Conservation (phyloP, 35 echinoderm and acorn worm genomes). For the Patiria miniata region DNA sequence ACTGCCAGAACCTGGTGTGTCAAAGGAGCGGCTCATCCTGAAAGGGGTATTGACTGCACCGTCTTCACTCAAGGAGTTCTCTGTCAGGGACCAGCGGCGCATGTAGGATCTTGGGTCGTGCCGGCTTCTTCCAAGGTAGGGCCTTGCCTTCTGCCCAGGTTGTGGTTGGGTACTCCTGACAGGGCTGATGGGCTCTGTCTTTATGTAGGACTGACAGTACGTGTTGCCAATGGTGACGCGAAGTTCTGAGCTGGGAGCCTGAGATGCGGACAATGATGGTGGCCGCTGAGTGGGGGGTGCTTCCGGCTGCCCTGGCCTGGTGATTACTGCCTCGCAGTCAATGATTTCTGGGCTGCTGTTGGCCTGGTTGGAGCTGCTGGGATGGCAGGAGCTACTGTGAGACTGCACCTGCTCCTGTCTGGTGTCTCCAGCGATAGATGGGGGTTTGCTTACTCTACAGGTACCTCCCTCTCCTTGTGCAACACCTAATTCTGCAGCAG, state of each 20-base stretch:
- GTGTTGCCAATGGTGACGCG: slow-evolving; percentile 37
- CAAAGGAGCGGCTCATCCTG: slow-evolving; percentile 2
- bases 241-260: slow-evolving; percentile 11
- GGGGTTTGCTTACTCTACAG: neutral
- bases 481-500: slow-evolving; percentile 44
- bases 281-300: neutral
- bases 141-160: neutral
- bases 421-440: slow-evolving; percentile 35
- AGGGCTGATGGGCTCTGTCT: slow-evolving; percentile 85
- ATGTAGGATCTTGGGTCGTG: slow-evolving; percentile 14
- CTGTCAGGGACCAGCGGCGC: slow-evolving; percentile 11
- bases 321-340: slow-evolving; percentile 8
- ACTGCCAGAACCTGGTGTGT: neutral
- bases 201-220: slow-evolving; percentile 63
- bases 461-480: slow-evolving; percentile 49
- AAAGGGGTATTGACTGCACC: neutral
- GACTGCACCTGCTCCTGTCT: slow-evolving; percentile 68
- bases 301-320: slow-evolving; percentile 9
- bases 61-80: neutral
- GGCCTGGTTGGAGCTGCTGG: slow-evolving; percentile 70
- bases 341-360: slow-evolving; percentile 34
- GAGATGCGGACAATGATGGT: slow-evolving; percentile 11
- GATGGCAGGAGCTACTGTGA: slow-evolving; percentile 75
- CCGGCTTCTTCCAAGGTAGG: neutral
- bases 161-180: slow-evolving; percentile 36